Evolutionary conservation across 2,113 vertebrate genomes (phyloP).

Genomic region (Ascaphus truei): DNA sequence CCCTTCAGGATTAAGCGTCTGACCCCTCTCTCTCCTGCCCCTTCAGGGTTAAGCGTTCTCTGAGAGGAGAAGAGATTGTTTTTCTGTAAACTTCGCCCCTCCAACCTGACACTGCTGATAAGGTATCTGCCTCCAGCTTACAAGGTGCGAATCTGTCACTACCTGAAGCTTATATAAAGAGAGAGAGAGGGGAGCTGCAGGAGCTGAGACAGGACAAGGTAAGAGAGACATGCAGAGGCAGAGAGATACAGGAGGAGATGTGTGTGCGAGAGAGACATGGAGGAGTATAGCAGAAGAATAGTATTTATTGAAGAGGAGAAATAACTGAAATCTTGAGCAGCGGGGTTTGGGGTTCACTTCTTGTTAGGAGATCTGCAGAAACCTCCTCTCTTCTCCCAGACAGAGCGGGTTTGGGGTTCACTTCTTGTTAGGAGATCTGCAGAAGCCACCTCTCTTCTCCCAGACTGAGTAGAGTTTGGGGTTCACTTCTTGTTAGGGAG

Average conservation of each 20-base stretch:
- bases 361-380: too few relatives aligned
- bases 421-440: too few relatives aligned
- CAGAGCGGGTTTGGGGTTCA: too few relatives aligned
- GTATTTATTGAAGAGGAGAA: too few relatives aligned
- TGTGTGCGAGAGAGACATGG: not conserved
- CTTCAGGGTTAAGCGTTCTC: conserved; percentile 13
- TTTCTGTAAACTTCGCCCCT: conserved; percentile 31
- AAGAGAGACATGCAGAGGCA: not conserved
- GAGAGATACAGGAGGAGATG: not conserved
- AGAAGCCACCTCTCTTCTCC: too few relatives aligned
- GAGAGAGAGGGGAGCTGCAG: not conserved
- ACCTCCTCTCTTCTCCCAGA: too few relatives aligned
- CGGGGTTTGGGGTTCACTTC: too few relatives aligned
- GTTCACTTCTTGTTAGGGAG: too few relatives aligned
- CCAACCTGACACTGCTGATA: conserved; percentile 7
- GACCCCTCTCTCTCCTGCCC: not conserved
- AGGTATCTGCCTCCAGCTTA: conserved; percentile 14
- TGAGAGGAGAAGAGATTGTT: not conserved
- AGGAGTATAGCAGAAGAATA: not conserved
- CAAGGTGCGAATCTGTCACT: conserved; percentile 23
- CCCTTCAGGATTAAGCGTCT: too few relatives aligned
- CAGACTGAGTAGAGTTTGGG: too few relatives aligned
- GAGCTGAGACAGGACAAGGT: not conserved
- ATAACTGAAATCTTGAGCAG: too few relatives aligned
- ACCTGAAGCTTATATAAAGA: conserved; percentile 3